Evolutionary conservation across 2,113 vertebrate genomes (phyloP), one percentile per base, ranked within the genome.

Genomic region (Prolemur simus): DNA sequence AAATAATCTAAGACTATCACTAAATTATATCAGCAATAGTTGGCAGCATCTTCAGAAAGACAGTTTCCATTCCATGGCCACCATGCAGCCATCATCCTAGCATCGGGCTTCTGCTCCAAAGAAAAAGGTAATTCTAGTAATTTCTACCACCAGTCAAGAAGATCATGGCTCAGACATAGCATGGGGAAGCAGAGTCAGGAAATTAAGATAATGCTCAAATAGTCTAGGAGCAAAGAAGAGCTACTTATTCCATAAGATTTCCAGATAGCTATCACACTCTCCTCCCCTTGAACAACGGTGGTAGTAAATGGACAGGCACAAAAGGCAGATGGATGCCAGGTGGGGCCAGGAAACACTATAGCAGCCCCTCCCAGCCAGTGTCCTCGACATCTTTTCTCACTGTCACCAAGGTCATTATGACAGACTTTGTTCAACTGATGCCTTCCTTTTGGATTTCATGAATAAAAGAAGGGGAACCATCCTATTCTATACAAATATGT

Each of bases 181-280:
- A 98, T 99, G 45, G 99, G 99, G 96, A 99, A 99, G 68, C 98
- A 99, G 84, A 99, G 99, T 98, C 99, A 99, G 96, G 99, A 99
- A 98, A 99, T 99, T 56, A 99, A 99, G 88, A 99, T 99, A 97
- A 99, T 99, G 95, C 99, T 99, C 98, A 98, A 99, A 39, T 99
- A 99, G 98, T 99, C 98, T 0, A 98, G 12, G 99, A 99, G 90
- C 99, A 54, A 32, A n/a, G 49, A 73, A 3, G 99, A 99, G 52
- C 97, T 99, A 85, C 99, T 99, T 63, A 97, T 99, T 82, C 99
- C 99, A 8, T 98, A 99, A 97, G 99, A 99, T 71, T 99, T 96
- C 99, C 99, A 34, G 99, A 99, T 14, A 99, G 99, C 84, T 99
- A 99, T 91, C 99, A 99, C 0, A 99, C 99, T 99, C 99, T 0